Evolutionary conservation across 2,113 vertebrate genomes (phyloP), one percentile per base, ranked within the genome.

Genomic region (Origma solitaria): DNA sequence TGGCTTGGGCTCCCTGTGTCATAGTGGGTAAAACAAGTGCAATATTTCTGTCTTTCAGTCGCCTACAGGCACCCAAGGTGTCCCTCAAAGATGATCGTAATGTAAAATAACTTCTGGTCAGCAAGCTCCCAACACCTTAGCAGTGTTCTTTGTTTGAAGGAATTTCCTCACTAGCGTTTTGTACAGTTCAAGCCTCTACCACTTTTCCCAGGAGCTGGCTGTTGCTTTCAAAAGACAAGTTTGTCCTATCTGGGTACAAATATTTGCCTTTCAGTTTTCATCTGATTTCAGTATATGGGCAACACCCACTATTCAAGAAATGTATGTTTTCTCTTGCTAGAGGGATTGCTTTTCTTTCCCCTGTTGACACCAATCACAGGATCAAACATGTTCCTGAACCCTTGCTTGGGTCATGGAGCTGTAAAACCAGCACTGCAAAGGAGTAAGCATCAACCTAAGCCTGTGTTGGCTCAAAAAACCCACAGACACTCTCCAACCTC

Each of bases 201-300:
- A 1, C 31, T 57, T 87, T 91, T 40, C 22, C 64, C 56, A 56
- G 72, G 50, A 86, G 7, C 16, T 79, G 19, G 24, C 24, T 61
- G 24, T 60, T 49, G 8, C 38, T 94, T 88, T 88, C 57, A 77
- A 77, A 73, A 66, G 38, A 72, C 45, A 70, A 8, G 6, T 82
- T 90, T 69, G 49, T 71, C 57, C 37, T 76, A 11, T 33, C 40
- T 7, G 21, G 22, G 40, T 69, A 85, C 73, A 96, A 90, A 78
- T 88, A 88, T 73, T 94, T 93, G 53, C 56, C 47, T 88, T 88
- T 70, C 56, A 81, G 56, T 86, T 93, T 93, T 80, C 51, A 68
- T 83, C 80, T 75, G 47, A 88, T 83, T 81, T 82, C 53, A 25
- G 47, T 31, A 33, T n/a, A 66, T n/a, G 30, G 54, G 13, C 68